Base-by-base conservation (phyloP, 2,797 vertebrate genomes). In the Sebastes minor region DNA sequence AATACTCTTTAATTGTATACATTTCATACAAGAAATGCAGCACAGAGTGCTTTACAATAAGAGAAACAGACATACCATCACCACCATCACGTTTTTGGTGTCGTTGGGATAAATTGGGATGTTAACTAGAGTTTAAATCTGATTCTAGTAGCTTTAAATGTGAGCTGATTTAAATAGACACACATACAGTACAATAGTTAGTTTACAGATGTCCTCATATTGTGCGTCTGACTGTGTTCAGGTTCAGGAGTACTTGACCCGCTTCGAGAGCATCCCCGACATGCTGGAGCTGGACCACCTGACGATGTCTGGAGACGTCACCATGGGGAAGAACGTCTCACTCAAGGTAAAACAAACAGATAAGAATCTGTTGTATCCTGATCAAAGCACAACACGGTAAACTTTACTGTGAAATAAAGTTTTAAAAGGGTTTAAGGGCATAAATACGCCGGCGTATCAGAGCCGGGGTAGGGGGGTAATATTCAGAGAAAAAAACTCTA, bases 271-370 rank as follows among this genome's bases (percentile, higher is more conserved):
- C 94, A 99, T 99, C 90, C 99, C 99, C 1, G 99, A 99, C 90
- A 98, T 99, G 95, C 96, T 99, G 92, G 99, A 99, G 95, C 94
- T 99, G 70, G 99, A 99, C 95, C 99, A 99, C 91, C 97, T 99
- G 74, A 99, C 99, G 0, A 98, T 99, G 83, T 99, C 99, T 16
- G 99, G 99, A 86, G 98, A 99, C 68, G 99, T 99, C 88, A 99
- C 99, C 7, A 98, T 99, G 77, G 99, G 99, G 78, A 99, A 99
- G 89, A 97, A 99, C 1, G 99, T 99, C 81, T 97, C 96, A 13
- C 93, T 99, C 88, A 99, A 99, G 97, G 99, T 98, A 16, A 38
- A 89, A 53, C 2, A 9, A 42, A 18, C 14, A n/a, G 3, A 32
- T 9, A 32, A 9, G 32, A 32, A 30, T 38, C 38, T 5, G 4